Conservation (phyloP, 2,797 vertebrate genomes). For the Selene dorsalis region DNA sequence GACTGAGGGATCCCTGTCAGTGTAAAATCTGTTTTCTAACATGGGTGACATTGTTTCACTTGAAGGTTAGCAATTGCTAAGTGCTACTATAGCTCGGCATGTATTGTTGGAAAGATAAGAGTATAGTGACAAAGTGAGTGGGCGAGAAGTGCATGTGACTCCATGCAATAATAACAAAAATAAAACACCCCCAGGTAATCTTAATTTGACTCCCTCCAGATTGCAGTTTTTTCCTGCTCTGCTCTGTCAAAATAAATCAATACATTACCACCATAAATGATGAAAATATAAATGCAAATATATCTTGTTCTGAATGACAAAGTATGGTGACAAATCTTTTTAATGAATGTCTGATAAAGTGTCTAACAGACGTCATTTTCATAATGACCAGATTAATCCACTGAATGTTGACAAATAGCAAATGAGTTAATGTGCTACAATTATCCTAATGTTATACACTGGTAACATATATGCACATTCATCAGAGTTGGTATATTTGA, state of each 20-base stretch:
- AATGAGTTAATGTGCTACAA: conserved; percentile 54
- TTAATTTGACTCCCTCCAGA: conserved; percentile 35
- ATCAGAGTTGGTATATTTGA: conserved; percentile 35
- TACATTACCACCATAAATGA: conserved; percentile 38
- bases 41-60: conserved; percentile 26
- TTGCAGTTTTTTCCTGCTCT: conserved; percentile 27
- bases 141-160: conserved; percentile 6
- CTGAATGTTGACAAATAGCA: conserved; percentile 61
- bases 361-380: conserved; percentile 58
- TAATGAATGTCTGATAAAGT: conserved; percentile 58
- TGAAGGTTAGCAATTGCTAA: conserved; percentile 5
- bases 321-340: conserved; percentile 53
- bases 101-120: conserved; percentile 7
- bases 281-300: conserved; percentile 51
- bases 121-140: conserved; percentile 2
- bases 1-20: conserved; percentile 34
- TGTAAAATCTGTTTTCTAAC: conserved; percentile 27
- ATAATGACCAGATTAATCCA: conserved; percentile 63
- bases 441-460: conserved; percentile 42
- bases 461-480: conserved; percentile 22
- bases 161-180: conserved; percentile 17
- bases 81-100: conserved; percentile 12
- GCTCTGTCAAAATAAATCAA: conserved; percentile 51
- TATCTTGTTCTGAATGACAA: conserved; percentile 51
- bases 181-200: conserved; percentile 25